phyloP scores from a whole-genome alignment of 2,113 vertebrate genomes.

The Poicephalus meyeri region DNA sequence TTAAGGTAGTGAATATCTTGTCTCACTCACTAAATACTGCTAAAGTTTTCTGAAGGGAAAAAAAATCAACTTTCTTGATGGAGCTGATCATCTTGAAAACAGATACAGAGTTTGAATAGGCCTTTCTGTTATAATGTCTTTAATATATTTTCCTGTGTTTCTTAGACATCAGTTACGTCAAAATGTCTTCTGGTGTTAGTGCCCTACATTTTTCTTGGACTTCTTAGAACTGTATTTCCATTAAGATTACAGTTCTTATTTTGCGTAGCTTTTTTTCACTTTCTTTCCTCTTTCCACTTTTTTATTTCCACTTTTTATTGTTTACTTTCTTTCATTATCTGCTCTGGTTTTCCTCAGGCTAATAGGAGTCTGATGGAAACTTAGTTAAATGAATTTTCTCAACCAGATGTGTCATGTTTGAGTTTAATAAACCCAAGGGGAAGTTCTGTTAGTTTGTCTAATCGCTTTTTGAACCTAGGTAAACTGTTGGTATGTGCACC shows the following conservation, averaged over 20 bases:
- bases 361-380: neutral
- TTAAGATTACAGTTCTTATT: neutral
- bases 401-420: neutral
- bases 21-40: neutral
- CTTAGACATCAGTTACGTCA: fast-evolving
- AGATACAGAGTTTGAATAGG: neutral
- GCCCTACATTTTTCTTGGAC: neutral
- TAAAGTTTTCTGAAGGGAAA: neutral
- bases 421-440: neutral
- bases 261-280: neutral
- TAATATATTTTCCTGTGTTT: neutral
- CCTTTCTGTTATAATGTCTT: neutral
- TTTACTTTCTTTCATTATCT: neutral
- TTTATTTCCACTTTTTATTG: neutral
- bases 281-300: neutral
- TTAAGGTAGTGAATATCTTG: neutral
- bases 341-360: neutral
- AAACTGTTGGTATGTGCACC: neutral
- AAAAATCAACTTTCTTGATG: neutral
- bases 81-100: neutral
- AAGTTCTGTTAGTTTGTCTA: neutral
- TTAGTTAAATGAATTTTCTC: neutral
- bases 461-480: neutral
- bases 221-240: neutral
- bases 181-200: neutral